Base-by-base conservation (phyloP, 2,113 vertebrate species). In the Pagrus major region DNA sequence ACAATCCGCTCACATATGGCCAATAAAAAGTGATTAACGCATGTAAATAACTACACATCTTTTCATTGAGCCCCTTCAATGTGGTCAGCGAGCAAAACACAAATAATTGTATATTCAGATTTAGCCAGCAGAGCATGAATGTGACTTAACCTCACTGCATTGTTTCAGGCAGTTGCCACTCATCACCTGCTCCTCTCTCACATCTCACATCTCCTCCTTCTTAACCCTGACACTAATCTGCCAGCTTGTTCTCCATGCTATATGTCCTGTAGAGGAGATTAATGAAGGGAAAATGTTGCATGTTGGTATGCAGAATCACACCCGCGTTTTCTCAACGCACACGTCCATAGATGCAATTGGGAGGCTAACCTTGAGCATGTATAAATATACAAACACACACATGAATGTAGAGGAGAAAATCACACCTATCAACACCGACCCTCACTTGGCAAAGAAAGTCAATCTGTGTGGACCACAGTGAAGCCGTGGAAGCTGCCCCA, bases 331-430 rank as follows among this genome's bases (percentile, higher is more conserved):
- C 41, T 56, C 21, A 39, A 59, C 37, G 10, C 20, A 71, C 41
- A 78, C 47, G 11, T 52, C 16, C 9, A 47, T 9, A 29, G 23
- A 49, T 55, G 35, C 18, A 37, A 10, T 12, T 81, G 54, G 51
- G 29, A 61, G 39, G 6, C 39, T 72, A 41, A 63, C 72, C 67
- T 54, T 44, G 35, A 52, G 63, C 42, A 39, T 69, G 56, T 44
- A 64, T 9, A 20, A 33, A 65, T 23, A 60, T 23, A 37, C 12
- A 47, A 63, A 75, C 59, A 31, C 1, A n/a, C 15, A 14, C 25
- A 10, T 9, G n/a, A n/a, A n/a, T n/a, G n/a, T 15, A 7, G n/a
- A 54, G 18, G 20, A 27, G 15, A 29, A 42, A 63, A 18, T 23
- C 33, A 33, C 44, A 75, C 8, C 31, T 47, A 58, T 51, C 11